Evolutionary conservation across 1,140 invertebrate species (phyloP), one percentile per base, ranked within the genome.

Genomic region (Drosophila bifasciata): DNA sequence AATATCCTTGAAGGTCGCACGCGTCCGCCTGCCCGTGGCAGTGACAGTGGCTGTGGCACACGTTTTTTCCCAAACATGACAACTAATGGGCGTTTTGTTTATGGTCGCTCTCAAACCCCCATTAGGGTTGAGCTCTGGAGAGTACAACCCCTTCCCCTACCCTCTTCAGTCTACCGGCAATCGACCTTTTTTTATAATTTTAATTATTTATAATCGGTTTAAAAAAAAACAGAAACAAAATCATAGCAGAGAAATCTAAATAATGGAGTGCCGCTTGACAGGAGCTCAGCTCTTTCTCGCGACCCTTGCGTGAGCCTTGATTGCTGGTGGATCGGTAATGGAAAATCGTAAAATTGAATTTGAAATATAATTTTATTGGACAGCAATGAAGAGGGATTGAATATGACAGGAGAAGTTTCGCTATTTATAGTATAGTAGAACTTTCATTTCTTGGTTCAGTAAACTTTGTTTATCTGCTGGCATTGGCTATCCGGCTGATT

Each of bases 201-300:
- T 61, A 84, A 84, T 84, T 84, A 83, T 84, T 84, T 84, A 84
- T 84, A 84, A 84, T 79, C 79, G 64, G 64, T 48, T 68, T 68
- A 68, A 46, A 53, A 44, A 41, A 64, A 67, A 55, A 63, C 1
- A 17, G 11, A 8, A 45, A 40, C 39, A 46, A n/a, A 40, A 67
- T 46, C 32, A 36, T 11, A 4, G 32, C 11, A 4, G 11, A 36
- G 32, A 36, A 36, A 44, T 61, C n/a, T 15, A 60, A 76, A 73
- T 55, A 21, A 17, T 63, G 64, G 77, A 79, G 72, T 56, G 67
- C 53, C 43, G 49, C 46, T 15, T 72, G 78, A 72, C 72, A 80
- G 70, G 32, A 56, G 48, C 49, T 59, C 48, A 76, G 58, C 61
- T 25, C 17, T 57, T 57, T 53, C 41, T 51, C 49, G 32, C 28